Percentiles rank a stretch among this genome's conserved stretches.
These are phyloP conservation scores for Halictus rubicundus DNA, from an alignment of 1,140 invertebrate genomes.

Conservation along the genomic window DNA sequence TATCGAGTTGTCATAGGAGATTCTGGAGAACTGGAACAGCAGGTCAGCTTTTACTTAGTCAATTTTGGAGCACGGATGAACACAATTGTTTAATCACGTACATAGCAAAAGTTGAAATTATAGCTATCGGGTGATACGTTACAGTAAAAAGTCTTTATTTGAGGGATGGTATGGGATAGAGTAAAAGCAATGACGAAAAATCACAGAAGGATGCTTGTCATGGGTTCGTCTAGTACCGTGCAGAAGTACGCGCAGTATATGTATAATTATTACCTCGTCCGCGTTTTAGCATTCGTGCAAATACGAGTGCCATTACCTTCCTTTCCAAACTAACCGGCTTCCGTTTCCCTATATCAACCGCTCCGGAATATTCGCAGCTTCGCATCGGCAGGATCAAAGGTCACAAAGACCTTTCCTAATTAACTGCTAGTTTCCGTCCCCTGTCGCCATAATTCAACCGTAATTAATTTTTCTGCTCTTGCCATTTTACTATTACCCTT, in stretches of 20 bases:
- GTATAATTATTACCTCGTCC: neutral
- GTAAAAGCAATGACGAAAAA: neutral
- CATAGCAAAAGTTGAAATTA: too few relatives aligned
- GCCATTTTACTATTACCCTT: slow-evolving; percentile 14
- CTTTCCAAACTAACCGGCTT: neutral
- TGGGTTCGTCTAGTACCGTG: neutral
- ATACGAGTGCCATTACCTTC: neutral
- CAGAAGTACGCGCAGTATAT: neutral
- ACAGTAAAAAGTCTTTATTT: neutral
- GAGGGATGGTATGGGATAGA: neutral
- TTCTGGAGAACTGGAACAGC: too few relatives aligned
- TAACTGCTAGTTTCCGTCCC: slow-evolving; percentile 34
- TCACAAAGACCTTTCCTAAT: slow-evolving; percentile 42
- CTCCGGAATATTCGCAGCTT: neutral
- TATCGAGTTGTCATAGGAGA: too few relatives aligned
- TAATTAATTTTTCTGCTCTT: slow-evolving; percentile 35
- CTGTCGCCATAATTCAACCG: neutral
- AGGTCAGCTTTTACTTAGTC: too few relatives aligned
- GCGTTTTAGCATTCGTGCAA: neutral
- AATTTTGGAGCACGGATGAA: too few relatives aligned
- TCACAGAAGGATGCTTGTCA: neutral
- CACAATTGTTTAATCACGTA: too few relatives aligned
- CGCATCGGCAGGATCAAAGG: slow-evolving; percentile 18
- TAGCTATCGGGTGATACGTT: too few relatives aligned
- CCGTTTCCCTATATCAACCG: neutral